Base-by-base conservation (phyloP, 2,888 invertebrate genomes). In the Homarus gammarus region DNA sequence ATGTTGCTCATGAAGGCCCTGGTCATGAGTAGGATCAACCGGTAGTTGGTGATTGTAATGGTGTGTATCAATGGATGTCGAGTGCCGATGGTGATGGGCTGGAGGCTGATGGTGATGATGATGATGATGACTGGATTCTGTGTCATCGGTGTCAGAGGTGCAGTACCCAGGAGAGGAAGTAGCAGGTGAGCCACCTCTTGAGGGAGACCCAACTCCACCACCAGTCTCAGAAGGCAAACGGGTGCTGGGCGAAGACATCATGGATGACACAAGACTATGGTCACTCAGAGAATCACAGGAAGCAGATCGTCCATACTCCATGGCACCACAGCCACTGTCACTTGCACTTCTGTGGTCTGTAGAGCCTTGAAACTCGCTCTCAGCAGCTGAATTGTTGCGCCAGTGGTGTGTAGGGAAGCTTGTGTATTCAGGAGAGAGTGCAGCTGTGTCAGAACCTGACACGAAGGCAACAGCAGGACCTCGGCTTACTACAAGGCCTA, bases 221-320 rank as follows among this genome's bases (percentile, higher is more conserved):
- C 84, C 88, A 12, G 36, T 36, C 31, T 89, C 88, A 6, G 88
- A 89, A n/a, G 83, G 84, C n/a, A 78, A 70, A 68, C 78, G 40
- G 10, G 83, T 64, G 51, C 84, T 77, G 6, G 88, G 88, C 22
- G 88, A 84, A 36, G 88, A 89, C 88, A 84, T 83, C 78, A 84
- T 84, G 81, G 87, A 87, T 22, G 88, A 89, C 83, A 84, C 83
- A 36, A 89, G 84, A 38, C 88, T 89, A 84, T 88, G 88, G n/a
- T 91, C 91, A 40, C 91, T 91, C 44, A 91, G 72, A 70, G 91
- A 88, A 36, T 91, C 91, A 36, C 91, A 85, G 18, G 85, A 82
- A 27, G 84, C 70, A 22, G 88, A 91, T 22, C 88, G 84, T n/a
- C 64, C 84, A 31, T 89, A 89, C 27, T 89, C 83, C 70, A 89